phyloP scores from a whole-genome alignment of 2,113 vertebrate genomes.

The Condylura cristata region DNA sequence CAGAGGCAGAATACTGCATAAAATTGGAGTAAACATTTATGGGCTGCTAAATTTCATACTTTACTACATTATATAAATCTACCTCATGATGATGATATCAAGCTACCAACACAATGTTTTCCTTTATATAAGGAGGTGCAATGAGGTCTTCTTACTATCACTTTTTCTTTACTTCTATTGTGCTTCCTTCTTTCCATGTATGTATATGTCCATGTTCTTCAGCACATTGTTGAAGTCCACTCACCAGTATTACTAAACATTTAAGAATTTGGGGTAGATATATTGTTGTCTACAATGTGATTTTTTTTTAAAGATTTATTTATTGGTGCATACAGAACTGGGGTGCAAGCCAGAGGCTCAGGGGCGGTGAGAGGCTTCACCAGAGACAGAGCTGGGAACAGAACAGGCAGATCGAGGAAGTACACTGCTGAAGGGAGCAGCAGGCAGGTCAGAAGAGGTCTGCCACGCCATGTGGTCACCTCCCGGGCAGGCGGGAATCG shows the following conservation, averaged over 20 bases:
- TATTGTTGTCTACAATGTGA: not conserved
- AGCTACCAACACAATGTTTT: not conserved
- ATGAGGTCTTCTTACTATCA: not conserved
- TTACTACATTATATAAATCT: not conserved
- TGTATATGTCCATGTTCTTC: not conserved
- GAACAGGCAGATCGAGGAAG: too few relatives aligned
- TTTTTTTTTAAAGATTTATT: not conserved
- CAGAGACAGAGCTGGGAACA: too few relatives aligned
- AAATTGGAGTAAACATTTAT: not conserved
- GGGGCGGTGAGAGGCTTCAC: too few relatives aligned
- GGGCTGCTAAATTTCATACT: not conserved
- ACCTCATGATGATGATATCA: not conserved
- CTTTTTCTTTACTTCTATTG: not conserved
- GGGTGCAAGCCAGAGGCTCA: too few relatives aligned
- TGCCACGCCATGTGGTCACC: too few relatives aligned
- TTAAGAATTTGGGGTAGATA: not conserved
- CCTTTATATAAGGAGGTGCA: not conserved
- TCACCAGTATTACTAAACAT: not conserved
- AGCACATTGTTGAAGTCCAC: not conserved
- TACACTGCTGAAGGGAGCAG: too few relatives aligned
- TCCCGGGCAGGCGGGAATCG: too few relatives aligned
- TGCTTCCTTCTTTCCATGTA: not conserved
- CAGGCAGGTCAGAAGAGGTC: too few relatives aligned
- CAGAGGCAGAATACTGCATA: not conserved
- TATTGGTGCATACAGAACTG: too few relatives aligned